Conservation (phyloP, 64 coral and sea anemone genomes). For the Montipora efflorescens region DNA sequence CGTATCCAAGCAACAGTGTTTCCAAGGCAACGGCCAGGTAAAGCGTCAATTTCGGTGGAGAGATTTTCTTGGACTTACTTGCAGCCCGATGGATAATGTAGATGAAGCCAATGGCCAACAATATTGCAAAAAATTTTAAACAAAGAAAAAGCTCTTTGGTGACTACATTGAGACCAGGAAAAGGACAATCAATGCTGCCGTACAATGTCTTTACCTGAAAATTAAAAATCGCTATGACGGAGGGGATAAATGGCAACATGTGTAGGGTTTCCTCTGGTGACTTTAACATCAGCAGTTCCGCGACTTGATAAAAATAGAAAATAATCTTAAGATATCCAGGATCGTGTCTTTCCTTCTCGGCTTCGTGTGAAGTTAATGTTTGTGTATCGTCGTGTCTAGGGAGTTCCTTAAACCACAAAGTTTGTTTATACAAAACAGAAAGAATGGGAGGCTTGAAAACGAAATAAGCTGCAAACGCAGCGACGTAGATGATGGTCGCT, state of each 20-base stretch:
- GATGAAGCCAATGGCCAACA: constrained; percentile 48
- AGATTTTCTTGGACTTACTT: background rate
- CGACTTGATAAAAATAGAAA: constrained; percentile 90
- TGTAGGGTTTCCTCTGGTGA: constrained; percentile 15
- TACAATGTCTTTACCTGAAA: constrained; percentile 66
- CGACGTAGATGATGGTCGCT: constrained; percentile 22
- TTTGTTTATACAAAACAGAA: constrained; percentile 19
- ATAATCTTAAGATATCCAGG: constrained; percentile 79
- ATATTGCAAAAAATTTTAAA: constrained; percentile 57
- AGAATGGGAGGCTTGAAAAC: constrained; percentile 68
- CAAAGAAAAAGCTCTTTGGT: constrained; percentile 76
- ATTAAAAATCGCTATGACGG: constrained; percentile 80
- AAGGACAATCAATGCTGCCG: constrained; percentile 71
- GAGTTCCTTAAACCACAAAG: constrained; percentile 55
- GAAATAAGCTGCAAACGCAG: constrained; percentile 54
- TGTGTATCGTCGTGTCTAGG: no score
- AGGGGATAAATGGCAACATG: constrained; percentile 54
- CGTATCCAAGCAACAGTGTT: constrained; percentile 94
- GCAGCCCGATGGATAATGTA: constrained; percentile 36
- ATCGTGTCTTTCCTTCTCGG: background rate
- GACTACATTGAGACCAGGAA: constrained; percentile 73
- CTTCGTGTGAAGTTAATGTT: background rate
- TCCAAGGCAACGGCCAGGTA: constrained; percentile 87
- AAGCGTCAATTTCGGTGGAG: constrained; percentile 17
- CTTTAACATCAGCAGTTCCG: constrained; percentile 50